Evolutionary conservation across 2,888 invertebrate species (phyloP), one percentile per base, ranked within the genome.

Genomic region (Stictocephala bisonia): DNA sequence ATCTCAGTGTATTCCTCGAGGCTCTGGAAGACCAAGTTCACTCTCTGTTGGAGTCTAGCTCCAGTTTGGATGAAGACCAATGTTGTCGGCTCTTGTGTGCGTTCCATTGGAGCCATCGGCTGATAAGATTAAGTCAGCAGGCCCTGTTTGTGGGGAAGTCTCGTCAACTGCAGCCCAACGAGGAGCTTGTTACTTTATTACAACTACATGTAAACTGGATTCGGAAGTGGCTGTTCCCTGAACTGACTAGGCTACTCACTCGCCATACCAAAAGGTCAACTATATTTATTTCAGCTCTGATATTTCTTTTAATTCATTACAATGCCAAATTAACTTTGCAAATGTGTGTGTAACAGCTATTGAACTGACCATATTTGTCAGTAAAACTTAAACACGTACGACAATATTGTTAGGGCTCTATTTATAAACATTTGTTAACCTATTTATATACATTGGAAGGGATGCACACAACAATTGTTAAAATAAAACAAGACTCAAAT

Each of bases 1-100:
- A 44, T 20, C 64, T 64, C 15, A 44, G 64, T 44, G 6, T 26
- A 44, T 64, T 64, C 64, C 44, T 64, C 15, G 64, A 64, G 44
- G 3, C 64, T 24, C 26, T 64, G 44, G 64, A 64, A 11, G 44
- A 40, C 7, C 64, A 64, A 44, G 27, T 64, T 24, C 64, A 44
- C 26, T 27, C 22, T n/a, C 41, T 64, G 44, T 6, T 44, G 64
- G 64, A 60, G 22, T 2, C 40, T 20, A 24, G 7, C 26, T 26
- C 4, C 13, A n/a, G 4, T 15, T 44, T 64, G 3, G 44, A 64
- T n/a, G 26, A 3, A 3, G 27, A 6, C 24, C 41, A 44, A 44
- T 64, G 64, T 35, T 64, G 64, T 18, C 41, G 44, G 11, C 64
- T 64, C 26, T 26, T 64, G 44, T 41, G 44, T 3, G 64, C 64